phyloP scores from a whole-genome alignment of 2,113 vertebrate genomes.

The Ochotona curzoniae region DNA sequence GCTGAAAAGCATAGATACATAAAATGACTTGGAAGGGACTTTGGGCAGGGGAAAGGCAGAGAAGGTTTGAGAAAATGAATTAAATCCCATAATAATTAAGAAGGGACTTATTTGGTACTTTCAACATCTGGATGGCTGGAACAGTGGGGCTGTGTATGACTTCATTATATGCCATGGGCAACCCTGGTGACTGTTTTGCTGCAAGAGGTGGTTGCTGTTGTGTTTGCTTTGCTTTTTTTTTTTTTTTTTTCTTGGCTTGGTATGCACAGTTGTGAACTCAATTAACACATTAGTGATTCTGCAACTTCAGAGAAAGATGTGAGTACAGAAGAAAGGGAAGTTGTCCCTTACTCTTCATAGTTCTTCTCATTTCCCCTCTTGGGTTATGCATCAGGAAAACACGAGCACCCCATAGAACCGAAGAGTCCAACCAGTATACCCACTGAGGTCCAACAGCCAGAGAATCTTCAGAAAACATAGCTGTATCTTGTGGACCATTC shows the following conservation, averaged over 20 bases:
- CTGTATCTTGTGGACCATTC: neutral
- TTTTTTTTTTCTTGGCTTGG: constrained; percentile 77
- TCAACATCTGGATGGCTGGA: constrained; percentile 51
- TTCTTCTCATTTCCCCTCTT: neutral
- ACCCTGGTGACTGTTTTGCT: constrained; percentile 42
- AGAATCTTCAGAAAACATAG: neutral
- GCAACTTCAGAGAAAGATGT: constrained; percentile 65
- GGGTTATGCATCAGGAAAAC: constrained; percentile 4
- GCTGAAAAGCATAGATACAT: neutral
- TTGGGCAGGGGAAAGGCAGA: neutral
- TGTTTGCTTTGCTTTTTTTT: neutral
- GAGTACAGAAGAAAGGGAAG: constrained; percentile 66
- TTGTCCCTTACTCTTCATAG: constrained; percentile 46
- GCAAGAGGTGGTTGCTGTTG: constrained; percentile 32
- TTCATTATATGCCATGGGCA: constrained; percentile 57
- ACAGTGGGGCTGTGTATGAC: constrained; percentile 60
- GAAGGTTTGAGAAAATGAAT: constrained; percentile 42
- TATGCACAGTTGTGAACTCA: constrained; percentile 71
- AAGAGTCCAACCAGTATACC: neutral
- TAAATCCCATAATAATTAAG: constrained; percentile 59
- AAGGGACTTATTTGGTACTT: constrained; percentile 59
- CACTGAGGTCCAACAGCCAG: neutral
- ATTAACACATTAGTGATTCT: constrained; percentile 75
- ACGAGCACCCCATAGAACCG: constrained; percentile 1
- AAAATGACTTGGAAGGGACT: neutral